phyloP scores from a whole-genome alignment of 2,888 invertebrate species.

The Pyrochroa serraticornis region DNA sequence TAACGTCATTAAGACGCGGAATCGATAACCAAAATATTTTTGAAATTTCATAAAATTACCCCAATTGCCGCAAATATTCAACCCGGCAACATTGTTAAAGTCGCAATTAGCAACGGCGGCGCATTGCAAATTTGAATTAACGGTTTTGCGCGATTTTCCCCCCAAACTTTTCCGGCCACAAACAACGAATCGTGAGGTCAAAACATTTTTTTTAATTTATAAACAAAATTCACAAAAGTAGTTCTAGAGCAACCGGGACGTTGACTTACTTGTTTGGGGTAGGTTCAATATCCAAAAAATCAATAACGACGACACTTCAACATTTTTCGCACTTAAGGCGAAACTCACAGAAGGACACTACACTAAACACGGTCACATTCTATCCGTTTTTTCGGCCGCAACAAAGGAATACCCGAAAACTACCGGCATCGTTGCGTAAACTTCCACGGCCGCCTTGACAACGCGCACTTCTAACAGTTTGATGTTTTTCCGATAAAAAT shows the following conservation, averaged over 20 bases:
- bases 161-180: no score
- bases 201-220: no score
- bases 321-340: background rate
- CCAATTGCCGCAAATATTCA: no score
- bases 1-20: no score
- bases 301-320: constrained; percentile 18
- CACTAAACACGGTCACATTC: constrained; percentile 9
- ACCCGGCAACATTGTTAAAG: no score
- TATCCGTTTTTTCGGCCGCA: background rate
- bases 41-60: no score
- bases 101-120: no score
- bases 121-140: no score
- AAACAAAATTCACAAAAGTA: no score
- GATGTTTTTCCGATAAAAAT: background rate
- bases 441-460: background rate
- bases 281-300: constrained; percentile 27
- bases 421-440: constrained; percentile 2
- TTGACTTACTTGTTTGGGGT: constrained; percentile 24
- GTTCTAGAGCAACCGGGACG: constrained; percentile 5
- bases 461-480: background rate
- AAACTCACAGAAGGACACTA: background rate
- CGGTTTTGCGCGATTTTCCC: no score
- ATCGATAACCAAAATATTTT: no score
- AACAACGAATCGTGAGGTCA: no score
- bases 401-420: constrained; percentile 2